Percentiles rank a stretch among this genome's conserved stretches.
These are phyloP conservation scores for Cynopterus sphinx DNA, from an alignment of 2,797 vertebrate genomes.

Conservation along the genomic window DNA sequence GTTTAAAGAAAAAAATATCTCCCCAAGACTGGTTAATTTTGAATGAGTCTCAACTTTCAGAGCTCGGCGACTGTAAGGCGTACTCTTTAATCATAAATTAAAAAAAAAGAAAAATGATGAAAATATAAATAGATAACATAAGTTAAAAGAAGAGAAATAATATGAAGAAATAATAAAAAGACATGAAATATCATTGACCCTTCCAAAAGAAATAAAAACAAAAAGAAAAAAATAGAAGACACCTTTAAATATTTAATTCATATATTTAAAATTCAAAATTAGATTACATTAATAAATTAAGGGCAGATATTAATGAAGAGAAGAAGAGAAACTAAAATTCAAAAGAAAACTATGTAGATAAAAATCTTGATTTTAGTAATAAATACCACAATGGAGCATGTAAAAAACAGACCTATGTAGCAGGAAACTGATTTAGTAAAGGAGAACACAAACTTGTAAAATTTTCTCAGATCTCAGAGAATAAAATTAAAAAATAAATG, in stretches of 20 bases:
- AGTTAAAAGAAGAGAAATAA: not conserved
- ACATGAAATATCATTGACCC: not conserved
- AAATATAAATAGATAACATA: not conserved
- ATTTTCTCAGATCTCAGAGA: not conserved
- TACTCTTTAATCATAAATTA: conserved; percentile 20
- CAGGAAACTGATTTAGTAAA: not conserved
- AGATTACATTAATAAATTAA: not conserved
- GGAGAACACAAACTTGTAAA: not conserved
- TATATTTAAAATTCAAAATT: conserved; percentile 2
- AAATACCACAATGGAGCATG: not conserved
- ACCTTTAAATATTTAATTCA: not conserved
- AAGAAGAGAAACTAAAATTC: not conserved
- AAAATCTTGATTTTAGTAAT: not conserved
- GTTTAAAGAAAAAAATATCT: not conserved
- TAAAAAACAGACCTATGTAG: not conserved
- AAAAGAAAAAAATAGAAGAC: not conserved
- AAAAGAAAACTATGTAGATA: not conserved
- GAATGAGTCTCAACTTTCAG: not conserved
- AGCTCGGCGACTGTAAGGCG: not conserved
- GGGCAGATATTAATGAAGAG: not conserved
- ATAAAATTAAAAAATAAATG: not conserved
- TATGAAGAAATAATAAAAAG: not conserved
- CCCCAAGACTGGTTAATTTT: not conserved
- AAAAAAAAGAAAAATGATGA: not conserved
- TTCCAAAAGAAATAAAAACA: not conserved